Evolutionary conservation across 2,888 invertebrate species (phyloP).

Genomic region (Gonocerus acuteangulatus): DNA sequence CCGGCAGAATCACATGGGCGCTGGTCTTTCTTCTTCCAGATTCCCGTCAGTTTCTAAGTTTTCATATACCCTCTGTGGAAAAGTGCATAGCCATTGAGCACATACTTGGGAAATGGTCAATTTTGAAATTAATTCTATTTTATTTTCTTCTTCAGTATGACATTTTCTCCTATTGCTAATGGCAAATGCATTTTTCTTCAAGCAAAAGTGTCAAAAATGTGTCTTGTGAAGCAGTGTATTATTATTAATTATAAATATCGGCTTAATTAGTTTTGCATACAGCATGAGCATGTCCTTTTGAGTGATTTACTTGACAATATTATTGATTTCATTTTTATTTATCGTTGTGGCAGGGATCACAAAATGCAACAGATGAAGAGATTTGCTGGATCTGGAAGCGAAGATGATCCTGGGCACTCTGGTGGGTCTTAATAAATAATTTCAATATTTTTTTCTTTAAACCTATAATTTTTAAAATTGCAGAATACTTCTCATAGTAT

Average conservation of each 20-base stretch:
- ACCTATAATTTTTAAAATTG: too few relatives aligned
- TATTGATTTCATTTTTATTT: constrained; percentile 14
- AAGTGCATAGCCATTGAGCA: too few relatives aligned
- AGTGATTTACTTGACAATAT: background rate
- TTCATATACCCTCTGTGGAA: background rate
- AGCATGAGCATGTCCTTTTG: constrained; percentile 19
- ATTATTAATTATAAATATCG: constrained; percentile 1
- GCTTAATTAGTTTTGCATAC: constrained; percentile 2
- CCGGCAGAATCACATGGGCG: constrained; percentile 63
- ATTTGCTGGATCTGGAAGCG: constrained; percentile 60
- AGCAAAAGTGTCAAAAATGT: background rate
- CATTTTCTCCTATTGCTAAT: background rate
- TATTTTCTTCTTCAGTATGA: too few relatives aligned
- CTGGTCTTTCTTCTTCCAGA: constrained; percentile 52
- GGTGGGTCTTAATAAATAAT: constrained; percentile 47
- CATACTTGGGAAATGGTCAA: too few relatives aligned
- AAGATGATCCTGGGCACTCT: constrained; percentile 69
- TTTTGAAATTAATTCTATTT: too few relatives aligned
- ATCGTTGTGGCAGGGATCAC: constrained; percentile 58
- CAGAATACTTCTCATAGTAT: too few relatives aligned
- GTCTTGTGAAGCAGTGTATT: constrained; percentile 26
- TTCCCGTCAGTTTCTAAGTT: constrained; percentile 57
- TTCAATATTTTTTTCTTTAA: too few relatives aligned
- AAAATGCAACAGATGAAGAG: constrained; percentile 66
- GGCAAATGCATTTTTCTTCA: background rate